Percentiles rank a stretch among this genome's conserved stretches.
These are phyloP conservation scores for Notarius quadriscutis DNA, from an alignment of 2,113 vertebrate genomes.

Conservation along the genomic window DNA sequence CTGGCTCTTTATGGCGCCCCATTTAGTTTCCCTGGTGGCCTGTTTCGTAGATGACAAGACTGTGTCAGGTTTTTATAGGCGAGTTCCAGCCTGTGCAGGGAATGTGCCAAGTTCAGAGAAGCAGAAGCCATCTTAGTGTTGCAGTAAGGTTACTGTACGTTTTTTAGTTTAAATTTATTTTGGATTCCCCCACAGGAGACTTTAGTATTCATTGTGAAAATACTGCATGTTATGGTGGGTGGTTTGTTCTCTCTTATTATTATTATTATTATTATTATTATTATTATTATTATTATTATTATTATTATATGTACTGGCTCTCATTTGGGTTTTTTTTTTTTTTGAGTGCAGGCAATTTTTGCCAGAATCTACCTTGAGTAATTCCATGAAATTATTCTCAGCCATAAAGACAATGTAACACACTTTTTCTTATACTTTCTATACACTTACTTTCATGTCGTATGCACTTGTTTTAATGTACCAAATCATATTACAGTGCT, in stretches of 20 bases:
- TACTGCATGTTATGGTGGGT: slow-evolving; percentile 13
- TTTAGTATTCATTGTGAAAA: slow-evolving; percentile 37
- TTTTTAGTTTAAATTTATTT: slow-evolving; percentile 10
- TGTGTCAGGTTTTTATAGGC: slow-evolving; percentile 6
- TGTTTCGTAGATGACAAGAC: not conserved
- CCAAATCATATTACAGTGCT: slow-evolving; percentile 3
- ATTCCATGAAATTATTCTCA: not conserved
- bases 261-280: not conserved
- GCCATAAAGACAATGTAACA: slow-evolving; percentile 32
- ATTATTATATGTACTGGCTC: not conserved
- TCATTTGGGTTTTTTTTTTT: too few relatives aligned
- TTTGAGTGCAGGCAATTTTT: not conserved
- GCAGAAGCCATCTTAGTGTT: slow-evolving; percentile 51
- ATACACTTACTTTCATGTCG: not conserved
- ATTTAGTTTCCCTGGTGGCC: slow-evolving; percentile 2
- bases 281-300: not conserved
- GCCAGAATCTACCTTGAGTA: not conserved
- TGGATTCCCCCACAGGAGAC: slow-evolving; percentile 51
- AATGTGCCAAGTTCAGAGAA: slow-evolving; percentile 35
- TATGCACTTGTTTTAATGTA: not conserved
- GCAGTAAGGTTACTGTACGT: slow-evolving; percentile 26
- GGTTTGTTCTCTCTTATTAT: not conserved
- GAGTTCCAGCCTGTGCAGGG: slow-evolving; percentile 14
- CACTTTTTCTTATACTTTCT: not conserved
- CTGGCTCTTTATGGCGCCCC: not conserved